Evolutionary conservation across 2,113 vertebrate genomes (phyloP).

Genomic region (Brachyhypopomus gauderio): DNA sequence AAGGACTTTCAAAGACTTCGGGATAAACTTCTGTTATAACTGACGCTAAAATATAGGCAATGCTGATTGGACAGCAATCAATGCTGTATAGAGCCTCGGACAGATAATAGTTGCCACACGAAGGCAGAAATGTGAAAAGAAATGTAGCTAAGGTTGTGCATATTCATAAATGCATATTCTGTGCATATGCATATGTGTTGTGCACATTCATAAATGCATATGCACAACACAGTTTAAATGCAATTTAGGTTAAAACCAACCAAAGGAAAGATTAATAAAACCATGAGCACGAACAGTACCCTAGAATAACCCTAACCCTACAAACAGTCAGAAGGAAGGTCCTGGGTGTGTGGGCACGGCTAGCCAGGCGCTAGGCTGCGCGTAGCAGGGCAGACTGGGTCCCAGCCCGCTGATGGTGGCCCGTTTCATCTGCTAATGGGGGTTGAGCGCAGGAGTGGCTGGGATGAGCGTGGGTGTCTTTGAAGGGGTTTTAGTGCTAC

Average conservation of each 20-base stretch:
- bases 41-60: not conserved
- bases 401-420: not conserved
- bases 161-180: too few species aligned
- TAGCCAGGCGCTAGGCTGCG: constrained; percentile 27
- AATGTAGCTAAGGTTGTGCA: too few species aligned
- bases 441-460: constrained; percentile 78
- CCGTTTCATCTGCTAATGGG: constrained; percentile 85
- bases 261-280: not conserved
- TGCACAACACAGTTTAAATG: not conserved
- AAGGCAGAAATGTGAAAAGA: not conserved
- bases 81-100: too few species aligned
- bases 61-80: too few species aligned
- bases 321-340: not conserved
- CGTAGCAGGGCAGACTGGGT: constrained; percentile 59
- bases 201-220: too few species aligned
- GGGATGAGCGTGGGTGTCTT: constrained; percentile 76
- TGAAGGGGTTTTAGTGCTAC: constrained; percentile 71
- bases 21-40: too few species aligned
- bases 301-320: not conserved
- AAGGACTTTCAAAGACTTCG: not conserved
- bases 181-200: too few species aligned
- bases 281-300: not conserved
- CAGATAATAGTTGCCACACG: too few species aligned
- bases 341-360: not conserved
- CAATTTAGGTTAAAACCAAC: not conserved